Evolutionary conservation across 2,797 vertebrate species (phyloP).

Genomic region (Crocodylus rhombifer): DNA sequence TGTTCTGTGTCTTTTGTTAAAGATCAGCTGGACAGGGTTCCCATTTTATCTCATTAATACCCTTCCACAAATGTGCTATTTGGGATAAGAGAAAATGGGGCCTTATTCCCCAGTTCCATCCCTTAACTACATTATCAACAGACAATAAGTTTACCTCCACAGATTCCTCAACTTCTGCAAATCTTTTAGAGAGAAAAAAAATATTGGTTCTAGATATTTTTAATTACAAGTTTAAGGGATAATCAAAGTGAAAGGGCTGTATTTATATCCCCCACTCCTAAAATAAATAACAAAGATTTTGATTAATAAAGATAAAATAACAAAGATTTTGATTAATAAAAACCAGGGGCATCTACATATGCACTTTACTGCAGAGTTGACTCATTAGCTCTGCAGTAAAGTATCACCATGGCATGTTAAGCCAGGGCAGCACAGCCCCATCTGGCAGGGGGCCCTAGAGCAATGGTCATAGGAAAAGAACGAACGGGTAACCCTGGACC

Average conservation of each 20-base stretch:
- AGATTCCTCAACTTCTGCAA: conserved; percentile 23
- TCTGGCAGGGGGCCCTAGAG: no score
- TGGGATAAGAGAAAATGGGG: not conserved
- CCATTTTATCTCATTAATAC: not conserved
- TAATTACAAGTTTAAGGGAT: conserved; percentile 70
- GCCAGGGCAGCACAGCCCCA: no score
- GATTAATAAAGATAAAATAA: conserved; percentile 5
- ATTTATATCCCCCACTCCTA: conserved; percentile 48
- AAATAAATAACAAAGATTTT: conserved; percentile 33
- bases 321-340: conserved; percentile 4
- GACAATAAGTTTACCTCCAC: conserved; percentile 41
- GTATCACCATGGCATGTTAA: no score
- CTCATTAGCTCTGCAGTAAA: no score
- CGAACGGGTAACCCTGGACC: no score
- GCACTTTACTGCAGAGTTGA: no score
- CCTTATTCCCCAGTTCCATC: not conserved
- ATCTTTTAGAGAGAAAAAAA: conserved; percentile 39
- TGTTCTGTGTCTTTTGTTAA: not conserved
- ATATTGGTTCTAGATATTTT: conserved; percentile 60
- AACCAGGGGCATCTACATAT: no score
- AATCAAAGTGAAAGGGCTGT: conserved; percentile 52
- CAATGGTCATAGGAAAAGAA: no score
- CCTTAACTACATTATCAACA: not conserved
- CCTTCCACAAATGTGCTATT: not conserved
- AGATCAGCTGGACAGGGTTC: not conserved